Conservation (phyloP, 2,888 invertebrate genomes). For the Conomelus anceps region DNA sequence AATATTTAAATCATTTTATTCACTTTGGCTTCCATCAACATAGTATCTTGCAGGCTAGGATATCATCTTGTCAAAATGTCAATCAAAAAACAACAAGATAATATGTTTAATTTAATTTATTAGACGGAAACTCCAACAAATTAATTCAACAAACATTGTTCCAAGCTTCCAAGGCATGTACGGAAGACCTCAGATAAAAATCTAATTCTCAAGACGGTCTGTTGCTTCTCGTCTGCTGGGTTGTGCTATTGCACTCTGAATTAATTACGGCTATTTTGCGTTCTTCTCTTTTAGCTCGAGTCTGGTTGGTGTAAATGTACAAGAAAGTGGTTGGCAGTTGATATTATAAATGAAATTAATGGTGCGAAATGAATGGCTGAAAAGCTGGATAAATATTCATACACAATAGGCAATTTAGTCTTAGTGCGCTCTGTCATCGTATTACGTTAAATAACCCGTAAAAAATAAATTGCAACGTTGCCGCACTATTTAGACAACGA, state of each 20-base stretch:
- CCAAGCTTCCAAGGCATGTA: too few species aligned
- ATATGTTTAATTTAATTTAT: not conserved
- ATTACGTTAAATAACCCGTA: not conserved
- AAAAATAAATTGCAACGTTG: not conserved
- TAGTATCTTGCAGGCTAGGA: too few species aligned
- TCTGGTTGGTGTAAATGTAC: not conserved
- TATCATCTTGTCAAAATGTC: not conserved
- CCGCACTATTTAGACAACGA: not conserved
- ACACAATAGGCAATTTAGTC: not conserved
- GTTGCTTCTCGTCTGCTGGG: not conserved
- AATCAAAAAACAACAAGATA: not conserved
- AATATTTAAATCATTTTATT: too few species aligned
- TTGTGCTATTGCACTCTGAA: not conserved
- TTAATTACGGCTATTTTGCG: not conserved
- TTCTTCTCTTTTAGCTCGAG: not conserved
- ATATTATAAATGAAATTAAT: not conserved
- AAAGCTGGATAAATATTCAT: not conserved
- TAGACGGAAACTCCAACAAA: not conserved
- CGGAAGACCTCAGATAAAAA: not conserved
- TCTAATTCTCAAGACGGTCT: not conserved
- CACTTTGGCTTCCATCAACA: too few species aligned
- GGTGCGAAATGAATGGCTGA: not conserved
- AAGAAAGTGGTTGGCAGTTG: not conserved
- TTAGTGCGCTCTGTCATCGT: not conserved
- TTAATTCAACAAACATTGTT: not conserved